Percentiles rank a stretch among this genome's conserved stretches.
Conservation (phyloP, 2,113 vertebrate genomes). For the Xiphias gladius region DNA sequence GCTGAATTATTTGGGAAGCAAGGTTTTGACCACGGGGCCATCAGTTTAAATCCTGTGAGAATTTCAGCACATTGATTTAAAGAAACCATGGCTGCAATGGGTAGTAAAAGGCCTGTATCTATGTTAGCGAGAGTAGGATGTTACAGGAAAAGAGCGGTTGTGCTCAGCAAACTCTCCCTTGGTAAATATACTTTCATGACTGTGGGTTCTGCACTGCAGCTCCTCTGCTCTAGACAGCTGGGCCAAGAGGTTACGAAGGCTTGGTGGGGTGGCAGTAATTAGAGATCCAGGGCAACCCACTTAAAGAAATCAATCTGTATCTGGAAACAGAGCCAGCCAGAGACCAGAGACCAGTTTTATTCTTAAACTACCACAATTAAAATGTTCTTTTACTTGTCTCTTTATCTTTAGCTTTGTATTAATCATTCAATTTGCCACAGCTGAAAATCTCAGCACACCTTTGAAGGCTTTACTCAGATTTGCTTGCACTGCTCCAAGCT, state of each 20-base stretch:
- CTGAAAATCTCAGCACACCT: slow-evolving; percentile 53
- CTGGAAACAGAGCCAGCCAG: slow-evolving; percentile 16
- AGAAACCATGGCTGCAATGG: neutral
- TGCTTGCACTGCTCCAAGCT: slow-evolving; percentile 25
- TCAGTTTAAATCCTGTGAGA: slow-evolving; percentile 17
- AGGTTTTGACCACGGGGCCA: neutral
- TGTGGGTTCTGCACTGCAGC: slow-evolving; percentile 43
- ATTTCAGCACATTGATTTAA: neutral
- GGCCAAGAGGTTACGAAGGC: slow-evolving; percentile 56
- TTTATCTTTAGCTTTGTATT: slow-evolving; percentile 32
- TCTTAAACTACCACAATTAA: slow-evolving; percentile 46
- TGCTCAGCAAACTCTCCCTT: slow-evolving; percentile 58
- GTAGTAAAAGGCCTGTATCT: slow-evolving; percentile 23
- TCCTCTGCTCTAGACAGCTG: slow-evolving; percentile 64
- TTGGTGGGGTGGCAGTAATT: slow-evolving; percentile 60
- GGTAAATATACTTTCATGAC: slow-evolving; percentile 73
- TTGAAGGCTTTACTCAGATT: slow-evolving; percentile 30
- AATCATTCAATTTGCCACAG: slow-evolving; percentile 53
- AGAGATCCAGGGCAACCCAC: slow-evolving; percentile 62
- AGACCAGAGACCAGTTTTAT: slow-evolving; percentile 28
- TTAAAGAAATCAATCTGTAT: slow-evolving; percentile 57
- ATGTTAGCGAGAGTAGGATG: slow-evolving; percentile 37
- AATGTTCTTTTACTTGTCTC: slow-evolving; percentile 27
- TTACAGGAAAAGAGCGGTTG: slow-evolving; percentile 59
- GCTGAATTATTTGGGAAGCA: slow-evolving; percentile 13